phyloP scores from a whole-genome alignment of 2,113 vertebrate genomes.

The Himantopus leucocephalus region DNA sequence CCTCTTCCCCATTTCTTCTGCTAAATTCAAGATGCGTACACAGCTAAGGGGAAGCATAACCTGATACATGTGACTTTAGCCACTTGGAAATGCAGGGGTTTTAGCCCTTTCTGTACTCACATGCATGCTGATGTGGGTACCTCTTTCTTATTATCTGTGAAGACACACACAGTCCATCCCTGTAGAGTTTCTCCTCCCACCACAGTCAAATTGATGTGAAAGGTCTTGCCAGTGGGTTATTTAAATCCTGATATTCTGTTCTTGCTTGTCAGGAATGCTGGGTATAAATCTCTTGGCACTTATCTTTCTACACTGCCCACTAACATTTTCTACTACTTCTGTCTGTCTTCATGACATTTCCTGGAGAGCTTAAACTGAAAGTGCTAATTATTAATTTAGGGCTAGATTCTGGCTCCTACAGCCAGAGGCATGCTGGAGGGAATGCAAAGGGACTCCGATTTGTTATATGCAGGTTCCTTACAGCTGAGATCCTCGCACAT shows the following conservation, averaged over 20 bases:
- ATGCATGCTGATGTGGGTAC: neutral
- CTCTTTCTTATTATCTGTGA: conserved; percentile 32
- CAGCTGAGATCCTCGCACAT: neutral
- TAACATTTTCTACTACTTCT: conserved; percentile 33
- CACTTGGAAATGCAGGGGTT: neutral
- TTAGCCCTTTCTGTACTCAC: neutral
- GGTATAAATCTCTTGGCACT: conserved; percentile 44
- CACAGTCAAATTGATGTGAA: conserved; percentile 49
- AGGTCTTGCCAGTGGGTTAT: conserved; percentile 49
- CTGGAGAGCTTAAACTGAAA: conserved; percentile 25
- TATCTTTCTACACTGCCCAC: conserved; percentile 31
- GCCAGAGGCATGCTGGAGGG: conserved; percentile 67
- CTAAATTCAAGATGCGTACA: neutral
- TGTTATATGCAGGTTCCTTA: neutral
- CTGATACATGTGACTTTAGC: neutral
- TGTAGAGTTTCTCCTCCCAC: conserved; percentile 36
- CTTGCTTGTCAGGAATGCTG: conserved; percentile 41
- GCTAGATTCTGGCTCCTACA: conserved; percentile 55
- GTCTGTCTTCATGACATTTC: conserved; percentile 51
- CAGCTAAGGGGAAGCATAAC: neutral
- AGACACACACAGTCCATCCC: neutral
- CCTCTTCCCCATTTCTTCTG: neutral
- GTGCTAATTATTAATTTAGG: conserved; percentile 70
- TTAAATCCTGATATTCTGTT: conserved; percentile 40
- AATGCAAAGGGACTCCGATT: conserved; percentile 48